Percentiles rank a stretch among this genome's conserved stretches.
phyloP scores from a whole-genome alignment of 1,140 invertebrate species.

The Drosophila azteca region DNA sequence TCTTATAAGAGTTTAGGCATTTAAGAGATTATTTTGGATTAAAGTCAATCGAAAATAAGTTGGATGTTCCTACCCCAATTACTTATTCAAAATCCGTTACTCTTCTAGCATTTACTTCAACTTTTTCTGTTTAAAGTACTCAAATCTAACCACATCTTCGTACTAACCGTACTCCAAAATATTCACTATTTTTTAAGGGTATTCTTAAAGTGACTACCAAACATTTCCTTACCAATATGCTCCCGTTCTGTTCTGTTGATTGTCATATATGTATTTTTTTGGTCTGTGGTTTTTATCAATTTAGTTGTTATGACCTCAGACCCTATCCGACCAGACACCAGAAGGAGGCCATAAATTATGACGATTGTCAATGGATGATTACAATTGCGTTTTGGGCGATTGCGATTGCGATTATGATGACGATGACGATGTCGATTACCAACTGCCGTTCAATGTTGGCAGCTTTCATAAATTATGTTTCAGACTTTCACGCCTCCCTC shows the following conservation, averaged over 20 bases:
- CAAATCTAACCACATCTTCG: background rate
- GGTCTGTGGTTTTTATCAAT: conserved; percentile 76
- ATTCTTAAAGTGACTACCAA: background rate
- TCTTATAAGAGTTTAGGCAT: no score
- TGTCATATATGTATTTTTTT: conserved; percentile 26
- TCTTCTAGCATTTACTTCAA: no score
- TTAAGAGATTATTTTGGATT: no score
- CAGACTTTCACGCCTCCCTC: conserved; percentile 44
- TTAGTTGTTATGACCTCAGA: conserved; percentile 49
- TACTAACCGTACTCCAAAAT: background rate
- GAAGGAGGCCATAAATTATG: conserved; percentile 69
- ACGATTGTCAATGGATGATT: conserved; percentile 62
- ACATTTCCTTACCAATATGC: conserved; percentile 12
- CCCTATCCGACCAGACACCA: conserved; percentile 8
- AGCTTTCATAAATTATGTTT: conserved; percentile 64
- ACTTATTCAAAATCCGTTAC: no score
- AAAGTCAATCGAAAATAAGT: no score
- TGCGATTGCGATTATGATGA: conserved; percentile 39
- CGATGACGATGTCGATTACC: conserved; percentile 51
- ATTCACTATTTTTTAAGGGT: conserved; percentile 1
- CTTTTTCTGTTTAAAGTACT: background rate
- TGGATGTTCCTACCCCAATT: no score
- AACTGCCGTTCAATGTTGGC: conserved; percentile 59
- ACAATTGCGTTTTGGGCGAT: conserved; percentile 19
- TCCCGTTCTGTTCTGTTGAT: conserved; percentile 34